These are phyloP conservation scores for Diuraphis noxia DNA, from an alignment of 1,140 invertebrate species.

Conservation along the genomic window DNA sequence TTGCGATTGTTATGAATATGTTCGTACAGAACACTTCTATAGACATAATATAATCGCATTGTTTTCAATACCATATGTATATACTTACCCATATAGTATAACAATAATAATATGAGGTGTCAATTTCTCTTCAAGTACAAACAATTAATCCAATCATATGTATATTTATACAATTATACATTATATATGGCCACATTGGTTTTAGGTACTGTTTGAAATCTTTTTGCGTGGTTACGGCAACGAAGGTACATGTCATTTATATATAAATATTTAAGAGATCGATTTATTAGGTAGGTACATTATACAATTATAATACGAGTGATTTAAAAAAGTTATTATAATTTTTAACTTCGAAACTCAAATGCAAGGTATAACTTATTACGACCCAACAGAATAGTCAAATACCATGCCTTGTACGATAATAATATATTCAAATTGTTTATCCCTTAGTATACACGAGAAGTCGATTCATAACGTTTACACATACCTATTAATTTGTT, in stretches of 20 bases:
- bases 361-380: background rate
- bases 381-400: background rate
- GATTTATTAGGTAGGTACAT: background rate
- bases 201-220: background rate
- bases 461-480: background rate
- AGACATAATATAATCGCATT: constrained; percentile 11
- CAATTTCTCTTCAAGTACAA: background rate
- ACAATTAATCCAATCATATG: background rate
- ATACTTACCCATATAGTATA: no score
- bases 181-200: no score
- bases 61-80: background rate
- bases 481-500: background rate
- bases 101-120: background rate
- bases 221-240: background rate
- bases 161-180: background rate
- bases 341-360: background rate
- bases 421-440: background rate
- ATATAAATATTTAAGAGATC: background rate
- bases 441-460: background rate
- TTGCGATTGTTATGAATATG: constrained; percentile 16
- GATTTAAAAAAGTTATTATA: background rate
- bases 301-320: background rate
- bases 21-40: background rate
- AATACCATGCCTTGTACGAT: background rate
- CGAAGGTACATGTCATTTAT: background rate